Conservation (phyloP, 2,797 vertebrate genomes). For the Ctenopoma kingsleyae region DNA sequence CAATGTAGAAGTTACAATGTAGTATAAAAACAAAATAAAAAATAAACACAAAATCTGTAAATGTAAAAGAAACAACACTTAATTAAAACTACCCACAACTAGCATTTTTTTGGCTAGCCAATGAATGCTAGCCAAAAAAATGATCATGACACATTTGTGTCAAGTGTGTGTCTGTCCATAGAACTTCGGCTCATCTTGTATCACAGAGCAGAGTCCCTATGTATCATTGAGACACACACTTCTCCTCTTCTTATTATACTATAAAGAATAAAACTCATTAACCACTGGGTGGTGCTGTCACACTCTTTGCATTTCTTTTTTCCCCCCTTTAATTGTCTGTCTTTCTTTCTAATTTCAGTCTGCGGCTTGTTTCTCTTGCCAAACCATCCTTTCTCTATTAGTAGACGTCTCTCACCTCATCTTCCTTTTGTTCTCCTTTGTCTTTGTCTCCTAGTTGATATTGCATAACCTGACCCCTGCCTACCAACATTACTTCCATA, state of each 20-base stretch:
- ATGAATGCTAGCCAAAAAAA: too few species aligned
- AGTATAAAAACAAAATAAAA: too few species aligned
- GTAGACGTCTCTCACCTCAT: slow-evolving; percentile 45
- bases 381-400: slow-evolving; percentile 28
- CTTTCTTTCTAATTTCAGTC: slow-evolving; percentile 19
- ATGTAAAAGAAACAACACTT: too few species aligned
- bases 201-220: slow-evolving; percentile 16
- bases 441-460: slow-evolving; percentile 40
- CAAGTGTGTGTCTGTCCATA: background rate
- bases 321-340: background rate
- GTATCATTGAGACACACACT: slow-evolving; percentile 12
- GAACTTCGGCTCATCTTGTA: background rate
- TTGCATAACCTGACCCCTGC: slow-evolving; percentile 26
- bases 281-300: slow-evolving; percentile 85
- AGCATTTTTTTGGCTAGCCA: too few species aligned
- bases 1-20: too few species aligned
- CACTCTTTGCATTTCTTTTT: slow-evolving; percentile 61
- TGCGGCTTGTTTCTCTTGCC: slow-evolving; percentile 35
- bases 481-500: slow-evolving; percentile 3
- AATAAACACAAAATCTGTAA: too few species aligned
- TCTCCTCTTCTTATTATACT: slow-evolving; percentile 17
- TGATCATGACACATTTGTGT: too few species aligned
- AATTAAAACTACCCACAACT: too few species aligned
- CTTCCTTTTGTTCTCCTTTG: slow-evolving; percentile 40
- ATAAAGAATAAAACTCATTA: slow-evolving; percentile 32